Conservation (phyloP, 2,113 vertebrate species). For the Lasiurus cinereus region DNA sequence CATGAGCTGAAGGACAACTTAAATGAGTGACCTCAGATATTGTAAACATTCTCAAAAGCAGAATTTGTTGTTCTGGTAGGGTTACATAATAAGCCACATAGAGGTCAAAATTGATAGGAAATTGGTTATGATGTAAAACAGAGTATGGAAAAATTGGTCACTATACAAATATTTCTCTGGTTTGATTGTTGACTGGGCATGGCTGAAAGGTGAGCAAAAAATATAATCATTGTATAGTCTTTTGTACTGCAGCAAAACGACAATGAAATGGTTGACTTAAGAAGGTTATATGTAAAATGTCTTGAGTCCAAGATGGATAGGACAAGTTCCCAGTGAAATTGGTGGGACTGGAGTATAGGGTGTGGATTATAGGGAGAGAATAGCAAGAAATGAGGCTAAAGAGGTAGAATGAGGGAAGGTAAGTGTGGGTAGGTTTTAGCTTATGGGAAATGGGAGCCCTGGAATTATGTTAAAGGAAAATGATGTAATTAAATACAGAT, state of each 20-base stretch:
- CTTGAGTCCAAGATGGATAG: background rate
- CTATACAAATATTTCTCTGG: background rate
- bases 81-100: slow-evolving; percentile 31
- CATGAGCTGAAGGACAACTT: background rate
- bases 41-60: background rate
- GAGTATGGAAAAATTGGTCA: background rate
- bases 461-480: background rate
- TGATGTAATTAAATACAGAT: background rate
- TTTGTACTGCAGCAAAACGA: background rate
- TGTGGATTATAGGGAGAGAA: background rate
- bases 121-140: background rate
- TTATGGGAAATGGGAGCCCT: background rate
- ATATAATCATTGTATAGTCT: background rate
- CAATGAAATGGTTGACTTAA: background rate
- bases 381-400: background rate
- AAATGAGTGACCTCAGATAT: slow-evolving; percentile 4
- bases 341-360: no score
- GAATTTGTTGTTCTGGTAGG: background rate
- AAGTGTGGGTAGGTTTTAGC: background rate
- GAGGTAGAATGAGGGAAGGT: background rate
- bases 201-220: slow-evolving; percentile 6
- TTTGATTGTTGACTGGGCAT: slow-evolving; percentile 2
- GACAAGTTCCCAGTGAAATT: background rate
- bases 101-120: slow-evolving; percentile 9
- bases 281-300: background rate